Evolutionary conservation across 2,113 vertebrate species (phyloP), one percentile per base, ranked within the genome.

Genomic region (Nipponia nippon): DNA sequence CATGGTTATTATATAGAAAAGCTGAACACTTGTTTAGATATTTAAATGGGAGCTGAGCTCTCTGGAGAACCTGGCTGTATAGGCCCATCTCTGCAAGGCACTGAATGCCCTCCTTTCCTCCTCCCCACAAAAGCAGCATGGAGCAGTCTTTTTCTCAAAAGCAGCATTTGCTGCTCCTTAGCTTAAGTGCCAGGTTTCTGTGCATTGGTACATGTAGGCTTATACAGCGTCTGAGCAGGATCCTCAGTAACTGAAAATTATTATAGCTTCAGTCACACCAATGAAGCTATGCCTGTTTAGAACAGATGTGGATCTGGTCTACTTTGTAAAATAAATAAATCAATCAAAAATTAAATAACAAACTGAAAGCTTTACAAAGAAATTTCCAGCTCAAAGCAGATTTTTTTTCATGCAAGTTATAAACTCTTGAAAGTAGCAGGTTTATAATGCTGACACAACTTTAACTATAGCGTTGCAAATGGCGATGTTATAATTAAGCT

Each of bases 401-500:
- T 16, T 73, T 96, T 96, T 97, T 97, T 95, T 44, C 34, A 63
- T 46, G 34, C 10, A 27, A 95, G 87, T 85, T 97, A 96, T 90
- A 97, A 97, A 90, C 90, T 59, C 73, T 96, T 96, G 92, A 96
- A 98, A 97, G 96, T 93, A 96, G 73, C 61, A 58, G 72, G 95
- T 97, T 98, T 97, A 91, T 97, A 96, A 97, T 95, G 96, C 97
- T 97, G 97, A 98, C 97, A 97, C 88, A 75, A 78, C 94, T 96
- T 98, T 98, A 98, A 97, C 93, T 95, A 96, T 94, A 97, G 94
- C 89, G 32, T 97, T 97, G 97, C 92, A 96, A 98, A 98, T 96
- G 96, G 93, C 6, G 4, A 97, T 96, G 96, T 97, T 98, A 96
- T 98, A 98, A 98, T 98, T 98, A 98, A 98, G 98, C 98, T 98